Evolutionary conservation across 2,797 vertebrate genomes (phyloP), one percentile per base, ranked within the genome.

Genomic region (Psittacula echo): DNA sequence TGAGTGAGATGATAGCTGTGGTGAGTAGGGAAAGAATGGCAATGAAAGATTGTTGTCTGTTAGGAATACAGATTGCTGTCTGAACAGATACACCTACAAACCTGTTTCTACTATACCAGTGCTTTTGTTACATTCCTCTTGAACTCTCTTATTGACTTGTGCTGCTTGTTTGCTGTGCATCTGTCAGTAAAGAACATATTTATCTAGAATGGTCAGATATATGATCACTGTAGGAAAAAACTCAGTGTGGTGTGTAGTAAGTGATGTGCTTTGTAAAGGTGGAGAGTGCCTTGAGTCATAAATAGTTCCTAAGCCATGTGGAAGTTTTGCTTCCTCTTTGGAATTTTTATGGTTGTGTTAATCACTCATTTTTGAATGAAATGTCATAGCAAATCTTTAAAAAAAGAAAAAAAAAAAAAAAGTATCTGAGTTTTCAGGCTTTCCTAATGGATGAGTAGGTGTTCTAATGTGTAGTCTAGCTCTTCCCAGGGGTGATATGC

Each of bases 121-220:
- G 39, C 6, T 19, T 60, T 32, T 41, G 15, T 41, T 82, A 4
- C 0, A 2, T 44, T 34, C 15, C 21, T 70, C 20, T 89, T 41
- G 20, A 67, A 3, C 39, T 53, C 56, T 83, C 0, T 66, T 60
- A 47, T 2, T 85, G 48, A 8, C 16, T 85, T 7, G 19, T 34
- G 37, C 18, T 9, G 4, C 48, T 71, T 80, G 30, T 9, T 56
- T 7, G 6, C 24, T 87, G 27, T 92, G 61, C 22, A 9, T 58
- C 29, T 74, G 22, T 61, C 34, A 11, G 0, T 3, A 6, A 41
- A 34, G 47, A 64, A 32, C 5, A 2, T 30, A 3, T 2, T 77
- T 85, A 14, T 27, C 26, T 66, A 10, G 32, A 58, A 23, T 8
- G 39, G 16, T 51, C 37, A 45, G 26, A 34, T 44, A 37, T 2